These are phyloP conservation scores for Ochotona princeps DNA, from an alignment of 2,113 vertebrate genomes.

Conservation along the genomic window DNA sequence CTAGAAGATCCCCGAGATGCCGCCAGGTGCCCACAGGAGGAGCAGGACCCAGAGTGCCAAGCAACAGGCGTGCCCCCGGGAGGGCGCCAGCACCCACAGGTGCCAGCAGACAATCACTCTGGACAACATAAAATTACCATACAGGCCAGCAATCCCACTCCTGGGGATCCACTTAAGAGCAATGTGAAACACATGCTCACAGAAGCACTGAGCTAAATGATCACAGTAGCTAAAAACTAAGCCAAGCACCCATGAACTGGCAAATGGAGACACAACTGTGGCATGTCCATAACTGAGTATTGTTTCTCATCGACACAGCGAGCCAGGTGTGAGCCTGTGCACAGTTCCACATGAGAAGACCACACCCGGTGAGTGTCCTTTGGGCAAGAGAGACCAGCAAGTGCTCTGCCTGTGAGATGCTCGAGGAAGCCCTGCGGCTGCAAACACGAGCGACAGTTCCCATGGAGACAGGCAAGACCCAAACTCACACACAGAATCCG, in stretches of 20 bases:
- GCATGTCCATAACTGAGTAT: background rate
- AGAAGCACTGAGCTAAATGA: too few relatives aligned
- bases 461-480: background rate
- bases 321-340: too few relatives aligned
- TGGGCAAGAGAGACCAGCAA: too few relatives aligned
- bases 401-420: too few relatives aligned
- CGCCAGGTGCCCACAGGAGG: background rate
- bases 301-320: background rate
- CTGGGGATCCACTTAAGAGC: background rate
- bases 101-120: background rate
- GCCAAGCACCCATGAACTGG: background rate
- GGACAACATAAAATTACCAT: background rate
- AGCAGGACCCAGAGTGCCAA: background rate
- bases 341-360: background rate
- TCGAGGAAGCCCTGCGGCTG: background rate
- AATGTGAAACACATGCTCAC: background rate
- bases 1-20: background rate
- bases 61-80: too few relatives aligned
- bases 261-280: background rate
- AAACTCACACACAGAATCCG: background rate
- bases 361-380: background rate
- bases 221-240: background rate
- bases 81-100: too few relatives aligned
- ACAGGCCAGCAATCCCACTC: too few relatives aligned
- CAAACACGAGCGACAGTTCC: background rate